Percentiles rank a stretch among this genome's conserved stretches.
Evolutionary conservation across 2,113 vertebrate genomes (phyloP).

Genomic region (Promerops cafer): DNA sequence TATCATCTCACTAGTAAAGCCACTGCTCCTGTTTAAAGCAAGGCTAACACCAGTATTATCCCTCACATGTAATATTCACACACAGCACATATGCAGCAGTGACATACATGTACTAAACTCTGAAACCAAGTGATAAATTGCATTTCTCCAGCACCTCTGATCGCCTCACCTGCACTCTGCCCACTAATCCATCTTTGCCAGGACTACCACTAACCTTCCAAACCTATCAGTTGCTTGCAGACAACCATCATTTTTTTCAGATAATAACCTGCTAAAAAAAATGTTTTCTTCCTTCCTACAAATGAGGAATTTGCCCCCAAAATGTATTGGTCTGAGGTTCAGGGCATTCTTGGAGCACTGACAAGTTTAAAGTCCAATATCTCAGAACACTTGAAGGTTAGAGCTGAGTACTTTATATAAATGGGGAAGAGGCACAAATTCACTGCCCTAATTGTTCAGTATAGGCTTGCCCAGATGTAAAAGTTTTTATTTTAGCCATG

Average conservation of each 20-base stretch:
- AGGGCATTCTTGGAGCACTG: background rate
- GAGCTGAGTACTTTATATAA: background rate
- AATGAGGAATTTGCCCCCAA: background rate
- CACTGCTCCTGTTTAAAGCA: background rate
- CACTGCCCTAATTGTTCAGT: background rate
- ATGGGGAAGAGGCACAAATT: background rate
- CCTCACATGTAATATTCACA: background rate
- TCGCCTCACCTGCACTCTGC: conserved; percentile 30
- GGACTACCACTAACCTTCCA: conserved; percentile 45
- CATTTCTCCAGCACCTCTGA: conserved; percentile 12
- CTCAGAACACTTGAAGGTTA: background rate
- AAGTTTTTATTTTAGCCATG: background rate
- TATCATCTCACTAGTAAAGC: background rate
- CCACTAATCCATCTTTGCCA: conserved; percentile 59
- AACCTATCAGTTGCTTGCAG: conserved; percentile 37
- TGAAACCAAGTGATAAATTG: conserved; percentile 15
- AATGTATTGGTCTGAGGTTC: background rate
- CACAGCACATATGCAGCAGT: background rate
- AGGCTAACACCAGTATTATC: background rate
- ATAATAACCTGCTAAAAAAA: conserved; percentile 51
- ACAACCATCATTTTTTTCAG: conserved; percentile 48
- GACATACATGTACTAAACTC: background rate
- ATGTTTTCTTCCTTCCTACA: conserved; percentile 26
- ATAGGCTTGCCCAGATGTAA: background rate
- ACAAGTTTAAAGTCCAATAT: conserved; percentile 11